phyloP scores from a whole-genome alignment of 2,797 vertebrate genomes.

The Decapterus maruadsi region DNA sequence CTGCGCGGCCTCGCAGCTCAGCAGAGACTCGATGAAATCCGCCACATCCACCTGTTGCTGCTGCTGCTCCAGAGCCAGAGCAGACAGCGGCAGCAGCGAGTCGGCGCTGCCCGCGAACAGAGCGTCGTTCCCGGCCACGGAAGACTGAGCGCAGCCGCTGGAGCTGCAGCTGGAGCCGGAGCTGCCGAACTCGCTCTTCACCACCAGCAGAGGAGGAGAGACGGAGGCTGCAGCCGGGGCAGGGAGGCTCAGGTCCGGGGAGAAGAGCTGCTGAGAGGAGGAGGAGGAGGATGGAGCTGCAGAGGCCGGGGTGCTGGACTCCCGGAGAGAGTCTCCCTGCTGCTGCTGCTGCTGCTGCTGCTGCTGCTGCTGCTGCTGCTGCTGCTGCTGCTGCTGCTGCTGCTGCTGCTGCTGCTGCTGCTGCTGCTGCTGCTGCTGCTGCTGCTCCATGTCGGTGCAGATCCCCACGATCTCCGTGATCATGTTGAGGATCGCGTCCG shows the following conservation, averaged over 20 bases:
- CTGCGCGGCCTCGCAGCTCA: slow-evolving; percentile 62
- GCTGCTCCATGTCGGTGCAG: slow-evolving; percentile 87
- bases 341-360: slow-evolving; percentile 52
- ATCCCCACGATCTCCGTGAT: slow-evolving; percentile 96
- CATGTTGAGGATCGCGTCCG: slow-evolving; percentile 94
- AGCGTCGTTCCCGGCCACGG: slow-evolving; percentile 71
- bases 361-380: slow-evolving; percentile 63
- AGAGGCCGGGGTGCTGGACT: slow-evolving; percentile 15
- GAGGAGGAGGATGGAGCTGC: slow-evolving; percentile 72
- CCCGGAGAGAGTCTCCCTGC: slow-evolving; percentile 4
- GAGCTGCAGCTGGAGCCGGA: slow-evolving; percentile 74
- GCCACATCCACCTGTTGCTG: slow-evolving; percentile 80
- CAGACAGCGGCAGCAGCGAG: slow-evolving; percentile 45
- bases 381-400: slow-evolving; percentile 49
- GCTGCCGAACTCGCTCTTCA: slow-evolving; percentile 86
- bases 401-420: slow-evolving; percentile 52
- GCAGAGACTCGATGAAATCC: slow-evolving; percentile 80
- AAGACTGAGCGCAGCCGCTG: slow-evolving; percentile 77
- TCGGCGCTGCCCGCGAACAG: slow-evolving; percentile 56
- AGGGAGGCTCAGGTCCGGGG: slow-evolving; percentile 37
- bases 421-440: slow-evolving; percentile 47
- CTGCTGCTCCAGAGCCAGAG: slow-evolving; percentile 66
- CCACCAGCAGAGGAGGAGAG: slow-evolving; percentile 19
- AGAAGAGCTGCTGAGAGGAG: slow-evolving; percentile 32
- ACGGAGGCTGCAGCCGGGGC: background rate